These are phyloP conservation scores for Parnassius smintheus DNA, from an alignment of 2,888 invertebrate genomes.

Conservation along the genomic window DNA sequence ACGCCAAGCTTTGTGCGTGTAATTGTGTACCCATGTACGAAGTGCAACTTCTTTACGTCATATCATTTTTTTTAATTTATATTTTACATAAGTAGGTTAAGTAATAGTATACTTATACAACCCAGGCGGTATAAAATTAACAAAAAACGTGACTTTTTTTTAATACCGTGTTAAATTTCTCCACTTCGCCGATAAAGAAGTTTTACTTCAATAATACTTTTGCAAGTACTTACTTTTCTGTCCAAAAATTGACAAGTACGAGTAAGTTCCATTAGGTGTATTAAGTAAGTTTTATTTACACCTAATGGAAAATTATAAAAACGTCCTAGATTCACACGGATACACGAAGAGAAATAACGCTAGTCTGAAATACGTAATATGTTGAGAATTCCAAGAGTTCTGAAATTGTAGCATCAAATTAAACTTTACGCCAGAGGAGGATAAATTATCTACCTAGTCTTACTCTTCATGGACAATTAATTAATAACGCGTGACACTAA, in stretches of 20 bases:
- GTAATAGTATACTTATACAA: no score
- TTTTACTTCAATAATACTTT: no score
- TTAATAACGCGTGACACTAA: background rate
- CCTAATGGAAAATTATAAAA: constrained; percentile 16
- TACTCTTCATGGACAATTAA: background rate
- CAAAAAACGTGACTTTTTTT: no score
- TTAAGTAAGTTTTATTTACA: background rate
- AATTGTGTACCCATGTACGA: no score
- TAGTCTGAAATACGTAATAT: constrained; percentile 23
- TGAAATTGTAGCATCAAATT: constrained; percentile 24
- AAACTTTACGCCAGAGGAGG: constrained; percentile 10
- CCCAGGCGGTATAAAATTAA: no score
- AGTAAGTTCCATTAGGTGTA: no score
- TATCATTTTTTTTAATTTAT: no score
- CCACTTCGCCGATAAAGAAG: no score
- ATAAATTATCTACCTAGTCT: constrained; percentile 1
- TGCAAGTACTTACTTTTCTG: background rate
- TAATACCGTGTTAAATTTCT: no score
- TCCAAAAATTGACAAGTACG: background rate
- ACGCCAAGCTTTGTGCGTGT: no score
- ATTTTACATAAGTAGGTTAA: no score
- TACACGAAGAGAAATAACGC: constrained; percentile 20
- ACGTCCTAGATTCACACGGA: constrained; percentile 22
- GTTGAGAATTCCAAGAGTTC: constrained; percentile 23
- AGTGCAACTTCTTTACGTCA: no score